Base-by-base conservation (phyloP, 2,113 vertebrate genomes). In the Henicopernis longicauda region DNA sequence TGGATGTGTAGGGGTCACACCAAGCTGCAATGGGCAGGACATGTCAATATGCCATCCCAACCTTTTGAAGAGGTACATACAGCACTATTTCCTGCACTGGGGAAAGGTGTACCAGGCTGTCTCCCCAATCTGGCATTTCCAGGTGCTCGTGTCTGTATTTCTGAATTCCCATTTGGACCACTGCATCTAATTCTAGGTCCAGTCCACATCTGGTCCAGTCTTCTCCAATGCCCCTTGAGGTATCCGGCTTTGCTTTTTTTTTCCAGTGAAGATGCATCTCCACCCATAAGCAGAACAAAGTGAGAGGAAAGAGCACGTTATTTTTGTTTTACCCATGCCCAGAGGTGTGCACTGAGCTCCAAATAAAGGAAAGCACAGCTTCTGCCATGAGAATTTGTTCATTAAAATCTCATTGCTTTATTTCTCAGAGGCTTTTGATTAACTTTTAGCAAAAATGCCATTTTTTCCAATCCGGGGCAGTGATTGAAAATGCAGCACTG, bases 381-480 rank as follows among this genome's bases (percentile, higher is more conserved):
- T 70, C 77, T 84, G 52, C 73, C 81, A 50, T 91, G 95, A 96
- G 93, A 96, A 89, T 95, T 95, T 79, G 38, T 89, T 96, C 92
- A 95, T 96, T 97, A 97, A 96, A 95, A 93, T 69, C 93, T 96
- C 83, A 84, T 94, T 93, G 74, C 83, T 88, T 96, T 72, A 96
- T 94, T 95, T 97, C 94, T 95, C 95, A 87, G 65, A 95, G 95
- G 94, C 90, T 82, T 94, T 95, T 91, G 72, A 97, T 95, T 96
- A 97, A 95, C 77, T 94, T 86, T 80, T 87, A 85, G 59, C 36
- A 89, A 95, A 76, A 89, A 44, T 61, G 67, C 21, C 77, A 40
- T 86, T 92, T 91, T 72, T 63, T 94, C 82, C 61, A 89, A 76
- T 89, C 42, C 58, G 95, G 69, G 66, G 57, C 73, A 84, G 19